Evolutionary conservation across 1,140 invertebrate species (phyloP).

Genomic region (Harpegnathos saltator): DNA sequence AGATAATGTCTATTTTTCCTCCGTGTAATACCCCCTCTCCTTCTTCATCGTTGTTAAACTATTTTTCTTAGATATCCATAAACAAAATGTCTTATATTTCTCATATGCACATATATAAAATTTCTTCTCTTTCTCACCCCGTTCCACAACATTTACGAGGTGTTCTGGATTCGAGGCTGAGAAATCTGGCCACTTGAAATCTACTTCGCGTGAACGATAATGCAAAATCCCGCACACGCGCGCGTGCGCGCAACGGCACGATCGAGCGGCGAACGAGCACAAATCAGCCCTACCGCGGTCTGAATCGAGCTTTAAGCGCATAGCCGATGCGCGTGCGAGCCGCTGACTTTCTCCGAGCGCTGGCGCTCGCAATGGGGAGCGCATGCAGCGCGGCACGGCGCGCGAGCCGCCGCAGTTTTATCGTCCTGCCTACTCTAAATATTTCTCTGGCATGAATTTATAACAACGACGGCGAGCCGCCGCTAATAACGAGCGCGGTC

Average conservation of each 20-base stretch:
- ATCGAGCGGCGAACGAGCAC: neutral
- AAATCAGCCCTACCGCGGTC: neutral
- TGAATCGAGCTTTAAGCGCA: conserved; percentile 47
- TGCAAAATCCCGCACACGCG: neutral
- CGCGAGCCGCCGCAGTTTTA: conserved; percentile 55
- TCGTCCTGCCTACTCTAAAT: conserved; percentile 76
- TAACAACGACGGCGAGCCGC: conserved; percentile 63
- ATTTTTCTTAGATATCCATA: too few relatives aligned
- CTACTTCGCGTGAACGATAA: neutral
- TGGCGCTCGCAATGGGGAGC: conserved; percentile 15
- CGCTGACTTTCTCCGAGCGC: conserved; percentile 64
- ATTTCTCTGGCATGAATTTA: conserved; percentile 75
- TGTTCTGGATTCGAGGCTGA: too few relatives aligned
- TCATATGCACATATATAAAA: too few relatives aligned
- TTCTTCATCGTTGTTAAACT: too few relatives aligned
- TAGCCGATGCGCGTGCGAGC: conserved; percentile 56
- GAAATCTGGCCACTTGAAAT: too few relatives aligned
- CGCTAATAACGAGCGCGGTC: conserved; percentile 67
- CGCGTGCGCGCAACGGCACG: neutral
- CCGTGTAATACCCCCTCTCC: too few relatives aligned
- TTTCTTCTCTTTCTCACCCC: too few relatives aligned
- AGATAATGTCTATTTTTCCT: too few relatives aligned
- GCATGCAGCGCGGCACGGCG: neutral
- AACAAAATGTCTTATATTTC: too few relatives aligned
- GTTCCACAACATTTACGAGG: too few relatives aligned